phyloP scores from a whole-genome alignment of 2,113 vertebrate species.

The Ceyx cyanopectus region DNA sequence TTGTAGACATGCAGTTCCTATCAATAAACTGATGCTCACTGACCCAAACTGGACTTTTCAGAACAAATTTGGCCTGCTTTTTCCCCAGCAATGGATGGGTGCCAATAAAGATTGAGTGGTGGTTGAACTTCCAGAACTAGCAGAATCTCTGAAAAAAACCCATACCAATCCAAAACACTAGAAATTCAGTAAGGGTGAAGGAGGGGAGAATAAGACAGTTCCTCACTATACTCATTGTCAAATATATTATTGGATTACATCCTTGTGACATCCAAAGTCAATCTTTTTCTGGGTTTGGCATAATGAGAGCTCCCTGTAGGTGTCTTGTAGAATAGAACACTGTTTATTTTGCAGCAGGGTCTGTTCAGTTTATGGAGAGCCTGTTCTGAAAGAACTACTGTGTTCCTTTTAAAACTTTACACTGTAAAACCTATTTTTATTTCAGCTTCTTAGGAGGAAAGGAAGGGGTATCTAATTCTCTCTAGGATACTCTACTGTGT shows the following conservation, averaged over 20 bases:
- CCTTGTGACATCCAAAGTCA: conserved; percentile 34
- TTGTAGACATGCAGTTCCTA: neutral
- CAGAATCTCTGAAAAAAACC: neutral
- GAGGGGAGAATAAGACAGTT: neutral
- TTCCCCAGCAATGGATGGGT: neutral
- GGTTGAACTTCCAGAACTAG: conserved; percentile 17
- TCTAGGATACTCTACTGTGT: neutral
- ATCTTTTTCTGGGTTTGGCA: neutral
- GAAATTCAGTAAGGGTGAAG: neutral
- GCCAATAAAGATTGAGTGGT: neutral
- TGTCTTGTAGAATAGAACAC: conserved; percentile 5
- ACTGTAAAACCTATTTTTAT: neutral
- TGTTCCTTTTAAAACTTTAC: conserved; percentile 22
- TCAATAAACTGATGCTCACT: neutral
- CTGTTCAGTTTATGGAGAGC: neutral
- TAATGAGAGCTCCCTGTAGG: conserved; percentile 13
- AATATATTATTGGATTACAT: neutral
- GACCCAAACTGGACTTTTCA: neutral
- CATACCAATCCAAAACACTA: neutral
- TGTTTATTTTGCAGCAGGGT: conserved; percentile 21
- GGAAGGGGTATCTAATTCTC: neutral
- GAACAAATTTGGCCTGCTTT: neutral
- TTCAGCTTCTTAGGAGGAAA: neutral
- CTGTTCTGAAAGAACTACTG: conserved; percentile 30
- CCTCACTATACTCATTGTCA: neutral